Percentiles rank a stretch among this genome's conserved stretches.
phyloP scores from a whole-genome alignment of 2,797 vertebrate species.

The Pelobates cultripes region DNA sequence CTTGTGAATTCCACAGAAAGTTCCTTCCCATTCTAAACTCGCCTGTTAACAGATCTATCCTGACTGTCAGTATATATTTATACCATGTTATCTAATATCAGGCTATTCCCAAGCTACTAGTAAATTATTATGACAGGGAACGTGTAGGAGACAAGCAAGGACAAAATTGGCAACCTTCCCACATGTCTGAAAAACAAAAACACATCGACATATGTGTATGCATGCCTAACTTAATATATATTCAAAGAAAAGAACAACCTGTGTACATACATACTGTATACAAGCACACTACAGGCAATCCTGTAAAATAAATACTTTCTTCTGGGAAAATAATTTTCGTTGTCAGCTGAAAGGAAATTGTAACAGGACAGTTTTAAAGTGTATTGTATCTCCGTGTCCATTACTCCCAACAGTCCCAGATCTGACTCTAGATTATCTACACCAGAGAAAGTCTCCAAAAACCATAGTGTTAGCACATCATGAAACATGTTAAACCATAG shows the following conservation, averaged over 20 bases:
- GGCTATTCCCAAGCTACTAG: not conserved
- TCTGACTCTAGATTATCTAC: too few relatives aligned
- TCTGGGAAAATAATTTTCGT: not conserved
- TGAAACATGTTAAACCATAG: too few relatives aligned
- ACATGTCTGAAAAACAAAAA: not conserved
- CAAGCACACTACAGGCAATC: not conserved
- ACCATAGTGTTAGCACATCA: too few relatives aligned
- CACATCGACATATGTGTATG: not conserved
- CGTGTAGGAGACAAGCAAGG: not conserved
- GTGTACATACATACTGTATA: not conserved
- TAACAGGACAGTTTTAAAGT: not conserved
- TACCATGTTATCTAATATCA: slow-evolving; percentile 19
- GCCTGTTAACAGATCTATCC: not conserved
- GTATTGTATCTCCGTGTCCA: not conserved
- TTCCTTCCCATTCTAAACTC: not conserved
- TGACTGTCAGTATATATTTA: slow-evolving; percentile 7
- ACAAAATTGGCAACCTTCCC: not conserved
- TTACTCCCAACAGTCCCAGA: too few relatives aligned
- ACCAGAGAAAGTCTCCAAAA: too few relatives aligned
- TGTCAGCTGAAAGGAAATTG: not conserved
- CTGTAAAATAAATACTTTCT: not conserved
- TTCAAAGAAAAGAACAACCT: not conserved
- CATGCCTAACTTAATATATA: not conserved
- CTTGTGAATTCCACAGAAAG: slow-evolving; percentile 36
- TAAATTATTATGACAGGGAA: slow-evolving; percentile 5